Base-by-base conservation (phyloP, 1,140 invertebrate genomes). In the Drosophila parvula region DNA sequence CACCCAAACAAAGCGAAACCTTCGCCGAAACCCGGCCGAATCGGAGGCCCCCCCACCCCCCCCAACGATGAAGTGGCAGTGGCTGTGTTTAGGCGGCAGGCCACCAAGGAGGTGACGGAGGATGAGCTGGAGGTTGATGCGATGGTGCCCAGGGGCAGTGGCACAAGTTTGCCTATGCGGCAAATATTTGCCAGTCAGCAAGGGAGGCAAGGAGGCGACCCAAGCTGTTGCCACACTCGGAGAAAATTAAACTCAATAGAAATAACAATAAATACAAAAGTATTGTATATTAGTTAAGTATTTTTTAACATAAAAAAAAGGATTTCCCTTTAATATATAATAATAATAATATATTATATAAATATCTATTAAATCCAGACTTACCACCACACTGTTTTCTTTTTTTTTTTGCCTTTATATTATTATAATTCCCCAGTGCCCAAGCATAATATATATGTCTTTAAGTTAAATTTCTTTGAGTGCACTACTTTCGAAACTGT, bases 181-280 rank as follows among this genome's bases (percentile, higher is more conserved):
- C 81, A 85, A 85, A 85, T 85, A 85, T 85, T 85, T 85, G 74
- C 74, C 50, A 84, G 73, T 79, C 71, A 77, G 51, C 63, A 40
- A 40, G 45, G 51, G 41, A 50, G 48, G 32, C 22, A 55, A 38
- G 16, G 34, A 75, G 47, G 41, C 18, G 30, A 18, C 45, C 10
- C 41, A 58, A 57, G 51, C 45, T 41, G 34, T 18, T 41, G 22
- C n/a, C 38, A 58, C 38, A 44, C 59, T 10, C 0, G 2, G 5
- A 34, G 18, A 53, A 69, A 69, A 2, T 28, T 5, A 12, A 36
- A 32, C 4, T 0, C 8, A 4, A n/a, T 11, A 16, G 10, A 16
- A 34, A 18, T 9, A 34, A 22, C 6, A 51, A 16, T 14, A 14
- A 48, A 48, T 14, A 22, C 5, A 4, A 14, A 22, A 8, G 47